Conservation (phyloP, 2,113 vertebrate species). For the Cynoglossus semilaevis region DNA sequence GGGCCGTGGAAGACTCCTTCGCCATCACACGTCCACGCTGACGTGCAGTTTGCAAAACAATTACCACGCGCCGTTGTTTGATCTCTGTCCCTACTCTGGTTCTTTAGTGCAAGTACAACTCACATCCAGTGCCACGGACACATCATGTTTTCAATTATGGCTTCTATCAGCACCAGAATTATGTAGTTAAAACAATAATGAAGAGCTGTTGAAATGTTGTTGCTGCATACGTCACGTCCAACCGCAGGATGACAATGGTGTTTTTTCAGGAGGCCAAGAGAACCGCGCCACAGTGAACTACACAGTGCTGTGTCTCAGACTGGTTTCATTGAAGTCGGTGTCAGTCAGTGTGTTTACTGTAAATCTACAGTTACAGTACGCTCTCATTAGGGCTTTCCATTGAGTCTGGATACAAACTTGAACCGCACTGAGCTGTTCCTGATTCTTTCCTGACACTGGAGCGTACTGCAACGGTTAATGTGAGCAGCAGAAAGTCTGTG, state of each 20-base stretch:
- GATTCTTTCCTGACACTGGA: constrained; percentile 25
- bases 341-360: constrained; percentile 40
- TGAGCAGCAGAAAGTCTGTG: constrained; percentile 45
- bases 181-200: constrained; percentile 67
- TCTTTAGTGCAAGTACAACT: constrained; percentile 53
- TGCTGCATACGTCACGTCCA: constrained; percentile 4
- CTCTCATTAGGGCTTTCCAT: constrained; percentile 1
- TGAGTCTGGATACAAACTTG: constrained; percentile 28
- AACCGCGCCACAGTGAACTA: constrained; percentile 31
- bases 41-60: constrained; percentile 70
- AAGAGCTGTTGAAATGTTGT: constrained; percentile 41
- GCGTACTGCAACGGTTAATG: constrained; percentile 27
- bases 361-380: constrained; percentile 23
- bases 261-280: constrained; percentile 17
- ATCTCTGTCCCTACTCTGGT: constrained; percentile 66
- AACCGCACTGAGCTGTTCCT: constrained; percentile 28
- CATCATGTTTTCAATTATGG: constrained; percentile 61
- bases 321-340: constrained; percentile 47
- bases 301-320: constrained; percentile 25
- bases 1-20: constrained; percentile 51
- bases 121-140: constrained; percentile 51
- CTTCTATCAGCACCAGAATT: constrained; percentile 53
- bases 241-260: constrained; percentile 9
- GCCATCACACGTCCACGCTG: constrained; percentile 50
- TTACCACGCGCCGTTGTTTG: constrained; percentile 65